Base-by-base conservation (phyloP, 2,797 vertebrate species). In the Siniperca undulata region DNA sequence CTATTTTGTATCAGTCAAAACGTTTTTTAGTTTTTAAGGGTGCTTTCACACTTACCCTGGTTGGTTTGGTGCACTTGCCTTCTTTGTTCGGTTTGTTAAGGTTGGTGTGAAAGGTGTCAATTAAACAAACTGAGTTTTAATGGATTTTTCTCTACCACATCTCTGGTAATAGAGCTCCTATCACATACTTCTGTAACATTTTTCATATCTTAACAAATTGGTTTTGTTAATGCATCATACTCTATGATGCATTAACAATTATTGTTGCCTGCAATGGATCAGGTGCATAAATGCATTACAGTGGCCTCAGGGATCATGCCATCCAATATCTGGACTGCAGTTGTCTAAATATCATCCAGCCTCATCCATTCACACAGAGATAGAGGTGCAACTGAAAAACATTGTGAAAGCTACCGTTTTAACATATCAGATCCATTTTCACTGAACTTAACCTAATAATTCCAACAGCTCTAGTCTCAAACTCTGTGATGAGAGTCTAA, bases 401-500 rank as follows among this genome's bases (percentile, higher is more conserved):
- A 44, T 40, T 0, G 0, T 50, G 19, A 24, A 42, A 66, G 13
- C 38, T 59, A 11, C 13, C 19, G 11, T 50, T 20, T 74, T 17
- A 52, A 53, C 46, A 22, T 8, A 13, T 50, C 11, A 13, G 56
- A 17, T 38, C 48, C 9, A 50, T 85, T 77, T 42, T 0, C 53
- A 30, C 9, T 50, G 69, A 30, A 27, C 36, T 62, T 7, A 78
- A 74, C 27, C 38, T 13, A 66, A 34, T n/a, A 30, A 76, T 50
- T 50, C 0, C 13, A 7, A 16, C 62, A 56, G 74, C 56, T 56
- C 59, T 30, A 24, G 42, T 53, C 52, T 76, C 34, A 36, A n/a
- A 67, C 65, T 67, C 27, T 30, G 72, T 50, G 71, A 77, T 68
- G 60, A 74, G 46, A 79, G 60, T 70, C 22, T 77, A 76, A 79